Conservation (phyloP, 2,113 vertebrate genomes). For the Colaptes auratus region DNA sequence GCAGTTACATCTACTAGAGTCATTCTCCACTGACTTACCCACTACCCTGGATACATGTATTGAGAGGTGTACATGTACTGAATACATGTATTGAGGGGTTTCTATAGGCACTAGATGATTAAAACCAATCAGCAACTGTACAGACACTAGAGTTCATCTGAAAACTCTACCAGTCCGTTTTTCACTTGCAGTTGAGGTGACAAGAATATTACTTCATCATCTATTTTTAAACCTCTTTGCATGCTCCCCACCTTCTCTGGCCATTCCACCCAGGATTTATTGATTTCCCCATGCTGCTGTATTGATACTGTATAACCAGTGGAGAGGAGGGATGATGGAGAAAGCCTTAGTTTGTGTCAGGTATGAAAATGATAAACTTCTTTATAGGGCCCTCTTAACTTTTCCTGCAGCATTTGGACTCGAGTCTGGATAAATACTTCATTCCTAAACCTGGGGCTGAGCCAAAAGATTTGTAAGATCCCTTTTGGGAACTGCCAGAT, state of each 20-base stretch:
- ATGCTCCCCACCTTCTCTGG: not conserved
- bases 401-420: conserved; percentile 1
- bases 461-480: conserved; percentile 44
- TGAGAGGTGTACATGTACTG: not conserved
- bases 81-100: not conserved
- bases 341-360: not conserved
- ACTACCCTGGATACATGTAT: not conserved
- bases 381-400: not conserved
- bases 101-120: not conserved
- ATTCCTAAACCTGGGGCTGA: conserved; percentile 22
- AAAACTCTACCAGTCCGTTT: not conserved
- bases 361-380: not conserved
- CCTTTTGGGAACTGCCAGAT: conserved; percentile 55
- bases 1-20: not conserved
- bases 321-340: not conserved
- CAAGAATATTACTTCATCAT: not conserved
- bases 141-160: not conserved
- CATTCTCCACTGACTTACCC: not conserved
- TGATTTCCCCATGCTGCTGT: not conserved
- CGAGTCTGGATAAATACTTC: conserved; percentile 42
- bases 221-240: not conserved
- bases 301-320: not conserved
- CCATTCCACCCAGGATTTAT: not conserved
- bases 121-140: not conserved
- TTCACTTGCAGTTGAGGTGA: not conserved